These are phyloP conservation scores for Bemisia tabaci DNA, from an alignment of 1,140 invertebrate genomes.

Conservation along the genomic window DNA sequence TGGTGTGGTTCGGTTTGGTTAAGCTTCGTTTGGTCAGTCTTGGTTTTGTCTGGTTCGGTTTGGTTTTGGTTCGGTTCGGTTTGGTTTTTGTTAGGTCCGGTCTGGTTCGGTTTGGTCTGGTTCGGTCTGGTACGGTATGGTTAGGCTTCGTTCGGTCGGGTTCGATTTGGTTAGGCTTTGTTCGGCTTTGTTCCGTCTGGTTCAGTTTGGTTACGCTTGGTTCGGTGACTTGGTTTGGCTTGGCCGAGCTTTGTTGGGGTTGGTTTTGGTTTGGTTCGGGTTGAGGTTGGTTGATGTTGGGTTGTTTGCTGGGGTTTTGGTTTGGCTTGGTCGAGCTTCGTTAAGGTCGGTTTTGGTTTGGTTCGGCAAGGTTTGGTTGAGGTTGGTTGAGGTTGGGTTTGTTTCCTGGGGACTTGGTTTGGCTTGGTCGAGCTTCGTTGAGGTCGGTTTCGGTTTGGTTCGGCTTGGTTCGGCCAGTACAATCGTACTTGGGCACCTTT, in stretches of 20 bases:
- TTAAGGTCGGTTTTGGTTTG: constrained; percentile 27
- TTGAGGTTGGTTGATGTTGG: constrained; percentile 25
- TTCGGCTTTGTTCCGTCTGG: too few relatives aligned
- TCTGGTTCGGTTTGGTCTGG: constrained; percentile 20
- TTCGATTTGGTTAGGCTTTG: constrained; percentile 27
- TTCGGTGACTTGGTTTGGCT: constrained; percentile 30
- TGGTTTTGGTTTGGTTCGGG: constrained; percentile 28
- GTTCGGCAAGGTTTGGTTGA: constrained; percentile 25
- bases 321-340: constrained; percentile 22
- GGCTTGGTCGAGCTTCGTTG: constrained; percentile 19
- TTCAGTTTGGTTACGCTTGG: constrained; percentile 28
- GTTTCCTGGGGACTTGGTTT: too few relatives aligned
- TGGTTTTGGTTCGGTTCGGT: too few relatives aligned
- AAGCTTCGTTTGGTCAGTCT: constrained; percentile 20
- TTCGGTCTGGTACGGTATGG: constrained; percentile 22
- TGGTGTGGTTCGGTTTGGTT: constrained; percentile 11
- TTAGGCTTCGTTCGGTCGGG: constrained; percentile 22
- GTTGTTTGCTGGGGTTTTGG: constrained; percentile 23
- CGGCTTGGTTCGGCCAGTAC: constrained; percentile 21
- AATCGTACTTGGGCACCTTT: too few relatives aligned
- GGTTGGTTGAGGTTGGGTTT: too few relatives aligned
- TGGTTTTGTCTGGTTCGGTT: constrained; percentile 20
- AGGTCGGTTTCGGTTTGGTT: constrained; percentile 21
- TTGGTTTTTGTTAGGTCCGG: constrained; percentile 19
- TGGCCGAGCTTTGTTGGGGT: constrained; percentile 29